Conservation (phyloP, 1,140 invertebrate genomes). For the Tachypleus tridentatus region DNA sequence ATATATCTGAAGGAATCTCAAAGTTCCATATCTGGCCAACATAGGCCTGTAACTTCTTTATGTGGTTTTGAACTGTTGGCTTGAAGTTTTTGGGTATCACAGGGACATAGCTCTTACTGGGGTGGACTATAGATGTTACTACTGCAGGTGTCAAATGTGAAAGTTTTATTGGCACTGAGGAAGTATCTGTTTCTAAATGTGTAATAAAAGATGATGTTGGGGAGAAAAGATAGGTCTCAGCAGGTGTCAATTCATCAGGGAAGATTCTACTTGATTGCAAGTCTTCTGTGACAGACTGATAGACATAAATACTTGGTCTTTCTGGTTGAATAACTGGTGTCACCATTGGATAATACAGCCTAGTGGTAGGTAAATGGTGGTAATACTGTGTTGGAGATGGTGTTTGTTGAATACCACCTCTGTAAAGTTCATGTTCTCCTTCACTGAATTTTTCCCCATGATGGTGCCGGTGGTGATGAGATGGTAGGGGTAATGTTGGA, state of each 20-base stretch:
- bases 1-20: slow-evolving; percentile 61
- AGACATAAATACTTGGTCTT: slow-evolving; percentile 17
- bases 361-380: neutral
- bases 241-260: slow-evolving; percentile 23
- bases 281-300: slow-evolving; percentile 10
- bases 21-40: slow-evolving; percentile 62
- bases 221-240: no score
- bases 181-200: no score
- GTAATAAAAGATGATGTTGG: no score
- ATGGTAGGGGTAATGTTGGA: slow-evolving; percentile 26
- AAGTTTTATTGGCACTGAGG: no score
- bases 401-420: slow-evolving; percentile 9
- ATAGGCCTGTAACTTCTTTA: slow-evolving; percentile 58
- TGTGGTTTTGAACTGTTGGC: slow-evolving; percentile 54
- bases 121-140: no score
- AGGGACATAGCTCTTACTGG: no score
- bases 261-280: slow-evolving; percentile 20
- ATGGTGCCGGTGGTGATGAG: slow-evolving; percentile 21
- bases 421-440: no score
- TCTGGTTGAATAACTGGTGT: slow-evolving; percentile 20
- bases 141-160: no score
- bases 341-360: no score
- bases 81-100: slow-evolving; percentile 32
- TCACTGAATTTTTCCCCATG: slow-evolving; percentile 10
- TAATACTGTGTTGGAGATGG: slow-evolving; percentile 4